These are phyloP conservation scores for Ophthalmolycus amberensis DNA, from an alignment of 2,113 vertebrate genomes.

Conservation along the genomic window DNA sequence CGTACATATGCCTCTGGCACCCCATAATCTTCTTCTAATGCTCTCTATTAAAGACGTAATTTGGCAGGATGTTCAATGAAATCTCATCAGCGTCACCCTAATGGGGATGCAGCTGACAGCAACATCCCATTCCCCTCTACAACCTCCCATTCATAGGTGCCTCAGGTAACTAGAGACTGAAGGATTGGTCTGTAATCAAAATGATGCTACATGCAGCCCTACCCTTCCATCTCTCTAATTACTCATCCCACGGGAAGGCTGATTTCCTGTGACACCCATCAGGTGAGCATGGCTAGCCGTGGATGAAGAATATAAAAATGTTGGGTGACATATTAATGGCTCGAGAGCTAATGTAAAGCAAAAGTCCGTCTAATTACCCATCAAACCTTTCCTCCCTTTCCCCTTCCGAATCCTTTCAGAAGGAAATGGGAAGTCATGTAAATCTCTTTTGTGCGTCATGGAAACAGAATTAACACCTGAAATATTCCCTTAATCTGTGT, in stretches of 20 bases:
- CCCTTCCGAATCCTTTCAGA: background rate
- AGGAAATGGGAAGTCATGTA: background rate
- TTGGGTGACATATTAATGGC: slow-evolving; percentile 2
- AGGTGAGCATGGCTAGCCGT: background rate
- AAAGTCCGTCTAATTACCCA: background rate
- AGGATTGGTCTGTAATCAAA: background rate
- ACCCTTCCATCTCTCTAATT: background rate
- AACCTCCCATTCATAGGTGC: background rate
- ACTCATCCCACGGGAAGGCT: background rate
- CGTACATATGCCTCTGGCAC: background rate
- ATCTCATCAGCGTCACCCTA: background rate
- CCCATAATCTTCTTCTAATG: background rate
- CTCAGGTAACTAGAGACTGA: background rate
- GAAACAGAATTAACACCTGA: background rate
- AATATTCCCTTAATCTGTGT: background rate
- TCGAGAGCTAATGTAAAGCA: background rate
- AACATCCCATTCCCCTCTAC: background rate
- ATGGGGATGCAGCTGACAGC: background rate
- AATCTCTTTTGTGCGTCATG: background rate
- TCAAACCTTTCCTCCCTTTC: background rate
- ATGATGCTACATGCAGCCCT: background rate
- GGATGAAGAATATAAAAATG: background rate
- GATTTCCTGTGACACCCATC: background rate
- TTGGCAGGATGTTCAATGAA: background rate
- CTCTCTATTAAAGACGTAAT: background rate